Percentiles rank a stretch among this genome's conserved stretches.
These are phyloP conservation scores for Pinna nobilis DNA, from an alignment of 1,140 invertebrate genomes.

Conservation along the genomic window DNA sequence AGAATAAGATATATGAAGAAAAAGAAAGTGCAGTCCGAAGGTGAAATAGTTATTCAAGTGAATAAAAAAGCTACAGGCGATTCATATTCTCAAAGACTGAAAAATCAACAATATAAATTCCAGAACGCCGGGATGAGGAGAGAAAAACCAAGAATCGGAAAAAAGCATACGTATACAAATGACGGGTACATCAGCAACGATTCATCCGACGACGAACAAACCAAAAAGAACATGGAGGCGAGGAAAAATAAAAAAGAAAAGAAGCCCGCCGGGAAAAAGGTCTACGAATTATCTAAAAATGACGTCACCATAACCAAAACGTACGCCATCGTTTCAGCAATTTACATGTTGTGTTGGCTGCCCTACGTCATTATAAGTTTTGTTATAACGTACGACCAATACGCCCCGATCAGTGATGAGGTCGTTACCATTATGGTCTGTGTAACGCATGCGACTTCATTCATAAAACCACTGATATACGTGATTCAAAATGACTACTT, in stretches of 20 bases:
- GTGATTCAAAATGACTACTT: conserved; percentile 40
- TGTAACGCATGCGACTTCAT: conserved; percentile 33
- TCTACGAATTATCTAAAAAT: conserved; percentile 39
- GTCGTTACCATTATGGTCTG: conserved; percentile 24
- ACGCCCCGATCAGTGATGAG: conserved; percentile 27
- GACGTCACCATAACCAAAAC: conserved; percentile 44
- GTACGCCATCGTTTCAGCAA: conserved; percentile 31
- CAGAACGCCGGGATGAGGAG: conserved; percentile 44
- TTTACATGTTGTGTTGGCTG: conserved; percentile 39
- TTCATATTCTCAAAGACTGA: conserved; percentile 46
- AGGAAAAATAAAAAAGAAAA: conserved; percentile 5
- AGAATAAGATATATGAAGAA: conserved; percentile 29
- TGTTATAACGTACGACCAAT: conserved; percentile 32
- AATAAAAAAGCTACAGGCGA: conserved; percentile 42
- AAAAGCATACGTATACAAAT: conserved; percentile 21
- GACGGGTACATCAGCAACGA: conserved; percentile 37
- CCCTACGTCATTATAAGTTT: conserved; percentile 46
- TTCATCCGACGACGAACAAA: conserved; percentile 46
- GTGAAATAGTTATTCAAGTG: conserved; percentile 41
- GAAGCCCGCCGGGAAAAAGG: conserved; percentile 27
- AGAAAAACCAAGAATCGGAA: conserved; percentile 45
- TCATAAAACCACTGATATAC: conserved; percentile 40
- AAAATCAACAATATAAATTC: conserved; percentile 44
- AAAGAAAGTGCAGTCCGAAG: conserved; percentile 20
- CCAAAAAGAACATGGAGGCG: conserved; percentile 6